Conservation (phyloP, 2,797 vertebrate species). For the Characodon lateralis region DNA sequence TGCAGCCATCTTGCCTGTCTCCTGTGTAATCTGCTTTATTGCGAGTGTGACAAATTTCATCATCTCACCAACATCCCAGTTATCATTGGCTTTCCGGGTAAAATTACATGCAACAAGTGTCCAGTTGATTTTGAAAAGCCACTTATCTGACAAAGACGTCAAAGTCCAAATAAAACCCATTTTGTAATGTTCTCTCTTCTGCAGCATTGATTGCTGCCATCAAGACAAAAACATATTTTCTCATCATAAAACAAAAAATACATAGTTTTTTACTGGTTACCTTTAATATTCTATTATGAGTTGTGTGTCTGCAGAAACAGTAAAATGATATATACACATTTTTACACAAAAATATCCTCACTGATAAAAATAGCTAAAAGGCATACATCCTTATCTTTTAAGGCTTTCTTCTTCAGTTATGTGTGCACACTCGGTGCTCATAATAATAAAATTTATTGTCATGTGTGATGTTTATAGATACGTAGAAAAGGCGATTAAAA, state of each 20-base stretch:
- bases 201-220: background rate
- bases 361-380: background rate
- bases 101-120: slow-evolving; percentile 6
- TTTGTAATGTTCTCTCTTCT: background rate
- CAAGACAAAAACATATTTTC: background rate
- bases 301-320: background rate
- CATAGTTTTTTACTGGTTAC: background rate
- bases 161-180: background rate
- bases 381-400: background rate
- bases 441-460: background rate
- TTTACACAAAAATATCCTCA: background rate
- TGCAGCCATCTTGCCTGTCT: background rate
- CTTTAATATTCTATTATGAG: background rate
- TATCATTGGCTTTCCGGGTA: background rate
- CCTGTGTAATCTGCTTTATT: background rate
- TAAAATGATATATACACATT: background rate
- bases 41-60: slow-evolving; percentile 8
- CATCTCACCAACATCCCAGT: background rate
- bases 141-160: background rate
- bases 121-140: slow-evolving; percentile 8
- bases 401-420: background rate
- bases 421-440: background rate
- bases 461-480: background rate
- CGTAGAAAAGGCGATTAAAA: background rate
- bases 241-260: background rate